These are phyloP conservation scores for Camponotus pennsylvanicus DNA, from an alignment of 1,140 invertebrate species.

Conservation along the genomic window DNA sequence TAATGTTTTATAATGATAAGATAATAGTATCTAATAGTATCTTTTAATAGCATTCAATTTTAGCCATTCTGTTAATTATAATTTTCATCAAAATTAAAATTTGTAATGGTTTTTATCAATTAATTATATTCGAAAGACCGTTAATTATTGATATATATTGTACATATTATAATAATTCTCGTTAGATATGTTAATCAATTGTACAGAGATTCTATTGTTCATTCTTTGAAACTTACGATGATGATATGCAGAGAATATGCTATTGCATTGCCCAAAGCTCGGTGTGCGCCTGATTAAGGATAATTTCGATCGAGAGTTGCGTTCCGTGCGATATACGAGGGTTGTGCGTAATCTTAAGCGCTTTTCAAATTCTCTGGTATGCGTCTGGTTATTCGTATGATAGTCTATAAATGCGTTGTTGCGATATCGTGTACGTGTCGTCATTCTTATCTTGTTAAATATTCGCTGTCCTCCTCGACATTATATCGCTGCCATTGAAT, in stretches of 20 bases:
- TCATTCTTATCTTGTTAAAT: slow-evolving; percentile 64
- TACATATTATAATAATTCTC: background rate
- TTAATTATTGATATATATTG: background rate
- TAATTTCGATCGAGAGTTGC: slow-evolving; percentile 28
- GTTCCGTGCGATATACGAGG: slow-evolving; percentile 54
- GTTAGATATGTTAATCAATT: background rate
- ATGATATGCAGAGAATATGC: background rate
- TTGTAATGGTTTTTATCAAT: background rate
- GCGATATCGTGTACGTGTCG: slow-evolving; percentile 56
- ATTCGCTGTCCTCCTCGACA: slow-evolving; percentile 61
- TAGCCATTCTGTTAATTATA: background rate
- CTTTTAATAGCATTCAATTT: background rate
- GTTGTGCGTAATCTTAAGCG: slow-evolving; percentile 59
- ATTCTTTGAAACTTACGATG: background rate
- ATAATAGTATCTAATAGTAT: background rate
- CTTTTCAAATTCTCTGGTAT: slow-evolving; percentile 53
- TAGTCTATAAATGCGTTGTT: slow-evolving; percentile 59
- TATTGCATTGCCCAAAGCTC: background rate
- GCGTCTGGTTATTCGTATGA: slow-evolving; percentile 42
- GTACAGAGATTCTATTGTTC: background rate
- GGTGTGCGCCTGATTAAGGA: slow-evolving; percentile 28
- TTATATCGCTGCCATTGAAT: slow-evolving; percentile 60
- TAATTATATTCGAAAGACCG: too few relatives aligned
- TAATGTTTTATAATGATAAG: slow-evolving; percentile 6
- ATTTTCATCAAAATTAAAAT: slow-evolving; percentile 17